These are phyloP conservation scores for Podargus strigoides DNA, from an alignment of 2,797 vertebrate species.

Conservation along the genomic window DNA sequence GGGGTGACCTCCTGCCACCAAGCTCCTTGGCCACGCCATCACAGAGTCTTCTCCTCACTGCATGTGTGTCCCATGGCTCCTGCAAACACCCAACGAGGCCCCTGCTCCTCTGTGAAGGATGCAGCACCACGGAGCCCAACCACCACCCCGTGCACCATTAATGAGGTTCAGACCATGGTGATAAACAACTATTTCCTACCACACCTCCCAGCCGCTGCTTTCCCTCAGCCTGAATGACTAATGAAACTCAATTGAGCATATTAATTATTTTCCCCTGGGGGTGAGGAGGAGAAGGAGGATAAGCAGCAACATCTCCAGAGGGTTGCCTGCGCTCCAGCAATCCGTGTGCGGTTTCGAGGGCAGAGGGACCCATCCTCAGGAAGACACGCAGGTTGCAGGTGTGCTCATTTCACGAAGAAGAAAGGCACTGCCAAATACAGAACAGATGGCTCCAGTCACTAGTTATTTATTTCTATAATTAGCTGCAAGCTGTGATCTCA, in stretches of 20 bases:
- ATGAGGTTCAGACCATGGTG: neutral
- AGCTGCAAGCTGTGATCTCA: constrained; percentile 66
- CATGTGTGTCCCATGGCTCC: rapidly evolving
- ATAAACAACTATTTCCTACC: neutral
- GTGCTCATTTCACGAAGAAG: constrained; percentile 56
- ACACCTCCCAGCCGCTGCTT: neutral
- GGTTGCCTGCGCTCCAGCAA: neutral
- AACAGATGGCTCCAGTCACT: constrained; percentile 77
- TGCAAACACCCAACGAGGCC: neutral
- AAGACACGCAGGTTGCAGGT: constrained; percentile 46
- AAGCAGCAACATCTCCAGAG: neutral
- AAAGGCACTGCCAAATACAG: constrained; percentile 61
- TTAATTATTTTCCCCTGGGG: constrained; percentile 26
- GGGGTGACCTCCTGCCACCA: neutral
- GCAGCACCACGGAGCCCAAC: neutral
- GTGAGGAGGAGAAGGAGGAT: neutral
- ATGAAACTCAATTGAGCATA: neutral
- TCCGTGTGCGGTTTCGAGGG: neutral
- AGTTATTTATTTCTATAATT: constrained; percentile 81
- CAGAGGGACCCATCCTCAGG: constrained; percentile 24
- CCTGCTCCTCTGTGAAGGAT: neutral
- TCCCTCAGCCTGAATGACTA: neutral
- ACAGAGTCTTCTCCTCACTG: neutral
- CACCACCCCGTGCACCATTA: neutral
- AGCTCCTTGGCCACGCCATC: too few relatives aligned